Evolutionary conservation across 2,797 vertebrate species (phyloP).

Genomic region (Naso thynnoides): DNA sequence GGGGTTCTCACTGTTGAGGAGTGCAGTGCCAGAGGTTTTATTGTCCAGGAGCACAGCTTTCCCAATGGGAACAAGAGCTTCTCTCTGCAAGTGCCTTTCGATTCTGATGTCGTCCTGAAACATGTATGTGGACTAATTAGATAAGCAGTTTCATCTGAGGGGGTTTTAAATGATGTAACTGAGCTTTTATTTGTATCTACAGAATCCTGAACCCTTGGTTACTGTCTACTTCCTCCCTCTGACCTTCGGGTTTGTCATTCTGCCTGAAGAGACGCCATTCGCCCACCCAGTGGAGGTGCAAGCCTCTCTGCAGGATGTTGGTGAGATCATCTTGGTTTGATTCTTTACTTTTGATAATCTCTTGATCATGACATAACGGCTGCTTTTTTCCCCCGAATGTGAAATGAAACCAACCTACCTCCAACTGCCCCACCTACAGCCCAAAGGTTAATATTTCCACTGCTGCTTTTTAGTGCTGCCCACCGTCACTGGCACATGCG

Average conservation of each 20-base stretch:
- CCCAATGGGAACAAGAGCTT: slow-evolving; percentile 73
- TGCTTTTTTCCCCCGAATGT: not conserved
- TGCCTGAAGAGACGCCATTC: slow-evolving; percentile 78
- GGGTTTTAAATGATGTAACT: not conserved
- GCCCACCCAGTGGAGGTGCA: slow-evolving; percentile 53
- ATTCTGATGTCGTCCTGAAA: slow-evolving; percentile 69
- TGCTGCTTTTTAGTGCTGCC: slow-evolving; percentile 72
- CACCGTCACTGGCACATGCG: slow-evolving; percentile 76
- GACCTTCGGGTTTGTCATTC: slow-evolving; percentile 75
- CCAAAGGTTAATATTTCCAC: not conserved
- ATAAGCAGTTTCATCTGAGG: too few species aligned
- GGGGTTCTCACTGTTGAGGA: slow-evolving; percentile 74
- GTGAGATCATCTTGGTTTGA: slow-evolving; percentile 54
- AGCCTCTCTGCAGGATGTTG: slow-evolving; percentile 70
- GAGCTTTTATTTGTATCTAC: not conserved
- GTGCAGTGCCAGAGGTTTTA: slow-evolving; percentile 70
- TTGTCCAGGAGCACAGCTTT: slow-evolving; percentile 69
- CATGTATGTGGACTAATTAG: slow-evolving; percentile 60
- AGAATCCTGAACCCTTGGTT: slow-evolving; percentile 71
- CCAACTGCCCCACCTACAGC: accelerated
- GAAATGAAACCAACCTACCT: not conserved
- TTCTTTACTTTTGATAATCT: not conserved
- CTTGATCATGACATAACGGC: too few species aligned
- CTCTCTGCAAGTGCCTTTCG: slow-evolving; percentile 78
- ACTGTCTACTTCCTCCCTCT: slow-evolving; percentile 73